Evolutionary conservation across 1,140 invertebrate species (phyloP).

Genomic region (Armadillidium nasatum): DNA sequence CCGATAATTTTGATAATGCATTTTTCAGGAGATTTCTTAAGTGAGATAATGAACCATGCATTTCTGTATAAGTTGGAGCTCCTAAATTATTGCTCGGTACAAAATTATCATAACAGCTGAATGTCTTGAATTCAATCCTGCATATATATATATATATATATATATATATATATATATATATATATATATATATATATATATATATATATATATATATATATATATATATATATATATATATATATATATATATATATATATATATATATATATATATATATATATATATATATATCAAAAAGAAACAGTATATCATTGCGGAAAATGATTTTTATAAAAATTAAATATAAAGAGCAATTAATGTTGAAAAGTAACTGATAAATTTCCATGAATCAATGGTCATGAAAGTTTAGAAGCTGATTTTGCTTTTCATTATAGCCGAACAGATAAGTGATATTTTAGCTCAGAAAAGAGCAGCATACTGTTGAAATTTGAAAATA

Average conservation of each 20-base stretch:
- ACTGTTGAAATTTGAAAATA: too few species aligned
- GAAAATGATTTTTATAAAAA: too few species aligned
- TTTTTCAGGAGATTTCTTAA: conserved; percentile 57
- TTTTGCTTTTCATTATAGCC: too few species aligned
- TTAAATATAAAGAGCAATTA: too few species aligned
- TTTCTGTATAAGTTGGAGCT: conserved; percentile 65
- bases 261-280: conserved; percentile 9
- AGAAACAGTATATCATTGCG: too few species aligned
- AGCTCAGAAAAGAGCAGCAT: too few species aligned
- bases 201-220: conserved; percentile 13
- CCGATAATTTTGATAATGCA: conserved; percentile 54
- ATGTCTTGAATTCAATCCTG: conserved; percentile 73
- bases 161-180: conserved; percentile 11
- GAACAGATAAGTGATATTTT: too few species aligned
- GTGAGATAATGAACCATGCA: conserved; percentile 63
- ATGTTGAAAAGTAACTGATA: too few species aligned
- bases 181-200: background rate
- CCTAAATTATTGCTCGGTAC: conserved; percentile 68
- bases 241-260: conserved; percentile 17
- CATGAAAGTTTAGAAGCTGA: too few species aligned
- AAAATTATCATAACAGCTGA: conserved; percentile 83
- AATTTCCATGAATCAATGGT: too few species aligned
- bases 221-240: conserved; percentile 19
- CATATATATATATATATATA: conserved; percentile 42
- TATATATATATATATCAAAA: too few species aligned